Evolutionary conservation across 2,888 invertebrate genomes (phyloP), one percentile per base, ranked within the genome.

Genomic region (Meganola albula): DNA sequence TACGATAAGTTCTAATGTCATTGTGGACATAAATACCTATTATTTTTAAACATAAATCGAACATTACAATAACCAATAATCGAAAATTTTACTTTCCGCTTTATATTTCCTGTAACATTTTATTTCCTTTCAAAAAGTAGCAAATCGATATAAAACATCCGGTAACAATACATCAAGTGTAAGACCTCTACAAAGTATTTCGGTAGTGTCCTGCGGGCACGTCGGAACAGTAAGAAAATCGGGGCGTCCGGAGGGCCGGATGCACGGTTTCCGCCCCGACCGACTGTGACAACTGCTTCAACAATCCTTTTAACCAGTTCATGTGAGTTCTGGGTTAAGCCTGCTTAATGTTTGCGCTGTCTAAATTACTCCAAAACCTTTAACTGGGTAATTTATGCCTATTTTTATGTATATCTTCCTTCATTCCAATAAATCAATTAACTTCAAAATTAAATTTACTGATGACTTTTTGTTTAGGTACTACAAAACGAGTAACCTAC

Each of bases 71-170:
- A n/a, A n/a, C n/a, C n/a, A n/a, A n/a, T n/a, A 48, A 33, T 52
- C 48, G 40, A 48, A 48, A 53, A 36, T 41, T 45, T 36, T 36
- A 38, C 39, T n/a, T n/a, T n/a, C n/a, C 40, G 40, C 44, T 48
- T 52, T 43, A 48, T 44, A 55, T 44, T 35, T 46, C 46, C 56
- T 47, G 16, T 55, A 43, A 57, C 55, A n/a, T 16, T 16, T 16
- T 6, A 16, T 6, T 16, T 16, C 16, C 16, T 16, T 16, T 16
- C 16, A 16, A 16, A 5, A n/a, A 59, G 51, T 58, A 56, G n/a
- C 52, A 56, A 73, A 73, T 71, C 66, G 67, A 71, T 71, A 68
- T 63, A 62, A 64, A 71, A 62, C 61, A 66, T 71, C 71, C 69
- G 66, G 62, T 56, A 61, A 63, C 69, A 68, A 73, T 72, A 69